These are phyloP conservation scores for Galagoides demidoff DNA, from an alignment of 2,797 vertebrate species.

Conservation along the genomic window DNA sequence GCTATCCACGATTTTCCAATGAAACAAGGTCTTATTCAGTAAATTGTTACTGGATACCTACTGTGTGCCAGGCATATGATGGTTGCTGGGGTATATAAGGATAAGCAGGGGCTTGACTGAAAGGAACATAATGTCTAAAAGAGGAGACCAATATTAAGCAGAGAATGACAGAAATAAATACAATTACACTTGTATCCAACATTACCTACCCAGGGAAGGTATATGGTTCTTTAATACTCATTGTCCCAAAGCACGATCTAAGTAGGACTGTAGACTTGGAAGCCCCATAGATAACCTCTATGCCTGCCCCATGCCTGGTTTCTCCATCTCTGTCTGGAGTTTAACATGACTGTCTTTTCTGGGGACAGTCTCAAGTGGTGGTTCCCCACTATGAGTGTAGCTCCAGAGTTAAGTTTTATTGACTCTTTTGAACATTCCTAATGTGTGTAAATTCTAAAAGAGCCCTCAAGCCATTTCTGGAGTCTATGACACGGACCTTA, in stretches of 20 bases:
- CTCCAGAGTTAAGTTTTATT: conserved; percentile 24
- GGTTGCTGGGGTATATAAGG: background rate
- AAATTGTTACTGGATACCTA: background rate
- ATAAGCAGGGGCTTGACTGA: background rate
- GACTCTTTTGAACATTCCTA: conserved; percentile 31
- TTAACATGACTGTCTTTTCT: background rate
- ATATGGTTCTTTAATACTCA: background rate
- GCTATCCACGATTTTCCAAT: background rate
- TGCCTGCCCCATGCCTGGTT: background rate
- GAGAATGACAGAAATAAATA: background rate
- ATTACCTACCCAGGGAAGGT: background rate
- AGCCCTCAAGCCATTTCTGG: conserved; percentile 54
- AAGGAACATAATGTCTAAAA: background rate
- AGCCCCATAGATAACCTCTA: background rate
- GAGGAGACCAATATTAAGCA: conserved; percentile 5
- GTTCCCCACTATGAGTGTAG: background rate
- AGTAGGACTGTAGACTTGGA: background rate
- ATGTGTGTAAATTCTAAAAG: conserved; percentile 65
- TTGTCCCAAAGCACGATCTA: background rate
- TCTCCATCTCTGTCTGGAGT: background rate
- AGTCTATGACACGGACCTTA: conserved; percentile 53
- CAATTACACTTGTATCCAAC: background rate
- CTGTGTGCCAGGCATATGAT: background rate
- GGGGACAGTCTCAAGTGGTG: background rate
- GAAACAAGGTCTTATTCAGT: background rate